Percentiles rank a stretch among this genome's conserved stretches.
Evolutionary conservation across 1,140 invertebrate species (phyloP).

Genomic region (Mamestra configurata): DNA sequence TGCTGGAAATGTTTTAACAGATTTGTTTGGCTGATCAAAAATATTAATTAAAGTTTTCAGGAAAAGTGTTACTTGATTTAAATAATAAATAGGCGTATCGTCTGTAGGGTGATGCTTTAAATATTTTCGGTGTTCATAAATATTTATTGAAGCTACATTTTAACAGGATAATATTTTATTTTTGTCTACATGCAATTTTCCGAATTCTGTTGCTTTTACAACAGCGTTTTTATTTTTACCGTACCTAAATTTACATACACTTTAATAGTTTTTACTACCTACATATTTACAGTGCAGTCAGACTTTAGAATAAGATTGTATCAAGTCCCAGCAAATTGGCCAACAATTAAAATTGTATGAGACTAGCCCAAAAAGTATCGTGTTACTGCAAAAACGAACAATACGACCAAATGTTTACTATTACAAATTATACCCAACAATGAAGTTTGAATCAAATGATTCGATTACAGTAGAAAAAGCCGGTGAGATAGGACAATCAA

Average conservation of each 20-base stretch:
- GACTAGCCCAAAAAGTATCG: slow-evolving; percentile 26
- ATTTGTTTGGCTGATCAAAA: too few species aligned
- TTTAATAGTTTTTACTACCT: too few species aligned
- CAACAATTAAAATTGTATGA: not conserved
- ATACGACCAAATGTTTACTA: slow-evolving; percentile 81
- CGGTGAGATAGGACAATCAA: slow-evolving; percentile 68
- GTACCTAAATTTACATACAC: too few species aligned
- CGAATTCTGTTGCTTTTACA: too few species aligned
- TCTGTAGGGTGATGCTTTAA: not conserved
- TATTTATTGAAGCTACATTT: not conserved
- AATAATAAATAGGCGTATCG: not conserved
- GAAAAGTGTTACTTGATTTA: not conserved
- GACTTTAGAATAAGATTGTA: too few species aligned
- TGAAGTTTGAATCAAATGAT: slow-evolving; percentile 65
- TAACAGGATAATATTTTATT: too few species aligned
- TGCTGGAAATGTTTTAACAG: not conserved
- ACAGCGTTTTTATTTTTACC: too few species aligned
- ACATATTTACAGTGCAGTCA: too few species aligned
- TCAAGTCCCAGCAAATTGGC: not conserved
- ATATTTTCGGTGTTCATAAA: not conserved
- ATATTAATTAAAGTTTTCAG: not conserved
- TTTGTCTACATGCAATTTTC: too few species aligned
- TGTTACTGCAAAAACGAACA: slow-evolving; percentile 67
- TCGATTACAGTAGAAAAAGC: slow-evolving; percentile 67
- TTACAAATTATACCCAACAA: slow-evolving; percentile 83